These are phyloP conservation scores for Pyxicephalus adspersus DNA, from an alignment of 2,113 vertebrate species.

Conservation along the genomic window DNA sequence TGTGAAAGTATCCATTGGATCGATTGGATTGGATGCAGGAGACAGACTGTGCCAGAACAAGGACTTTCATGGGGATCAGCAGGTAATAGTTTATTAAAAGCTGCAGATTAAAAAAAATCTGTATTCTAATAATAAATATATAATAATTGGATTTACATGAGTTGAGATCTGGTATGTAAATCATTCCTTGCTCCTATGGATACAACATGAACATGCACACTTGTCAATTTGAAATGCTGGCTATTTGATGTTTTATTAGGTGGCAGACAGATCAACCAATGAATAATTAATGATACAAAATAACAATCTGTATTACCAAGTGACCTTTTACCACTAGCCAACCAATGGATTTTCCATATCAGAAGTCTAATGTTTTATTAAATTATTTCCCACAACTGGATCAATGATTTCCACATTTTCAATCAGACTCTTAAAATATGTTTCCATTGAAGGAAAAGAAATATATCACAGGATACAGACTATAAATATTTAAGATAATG, in stretches of 20 bases:
- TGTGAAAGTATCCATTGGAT: too few relatives aligned
- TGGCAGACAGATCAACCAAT: background rate
- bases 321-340: background rate
- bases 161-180: too few relatives aligned
- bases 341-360: background rate
- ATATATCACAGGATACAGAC: background rate
- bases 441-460: background rate
- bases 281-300: constrained; percentile 4
- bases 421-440: background rate
- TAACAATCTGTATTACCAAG: constrained; percentile 28
- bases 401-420: constrained; percentile 34
- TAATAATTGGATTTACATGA: too few relatives aligned
- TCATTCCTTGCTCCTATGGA: background rate
- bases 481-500: constrained; percentile 25
- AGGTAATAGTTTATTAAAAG: too few relatives aligned
- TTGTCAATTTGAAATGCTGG: background rate
- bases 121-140: too few relatives aligned
- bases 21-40: too few relatives aligned
- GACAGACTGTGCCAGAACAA: too few relatives aligned
- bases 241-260: background rate
- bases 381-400: constrained; percentile 5
- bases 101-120: too few relatives aligned
- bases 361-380: constrained; percentile 14
- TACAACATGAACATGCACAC: background rate
- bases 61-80: too few relatives aligned